Evolutionary conservation across 2,113 vertebrate genomes (phyloP), one percentile per base, ranked within the genome.

Genomic region (Colaptes auratus): DNA sequence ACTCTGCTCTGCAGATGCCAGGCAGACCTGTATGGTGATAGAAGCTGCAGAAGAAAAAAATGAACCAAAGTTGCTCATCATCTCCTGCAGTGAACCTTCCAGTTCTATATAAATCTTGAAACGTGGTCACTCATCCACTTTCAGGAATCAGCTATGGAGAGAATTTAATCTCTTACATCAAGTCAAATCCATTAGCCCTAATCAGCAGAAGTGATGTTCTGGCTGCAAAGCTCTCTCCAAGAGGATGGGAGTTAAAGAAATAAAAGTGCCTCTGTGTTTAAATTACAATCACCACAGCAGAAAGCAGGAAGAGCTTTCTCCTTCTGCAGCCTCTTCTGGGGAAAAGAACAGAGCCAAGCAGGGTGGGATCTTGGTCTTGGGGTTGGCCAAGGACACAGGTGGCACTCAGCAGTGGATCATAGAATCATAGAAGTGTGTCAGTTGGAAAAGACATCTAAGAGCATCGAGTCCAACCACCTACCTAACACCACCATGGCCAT

Each of bases 111-210:
- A 21, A 59, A 64, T 70, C 83, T 19, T 21, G 52, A 66, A 36
- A 36, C 53, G 42, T 20, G 69, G 74, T 18, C 7, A 14, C 61
- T 64, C 74, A 14, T 52, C 86, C 70, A 15, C 48, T 28, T 79
- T 69, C 89, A 93, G 89, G 78, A 92, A 75, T n/a, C 82, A 72
- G 23, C 74, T 69, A 27, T 20, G 67, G 84, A 79, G 92, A 79
- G 44, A 53, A 73, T 74, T 78, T 78, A 67, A 90, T 79, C 3
- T 15, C 83, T 90, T 73, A 74, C 35, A 16, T 67, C 69, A 71
- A 65, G 65, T 48, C 35, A 89, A 92, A 84, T 75, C 84, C 91
- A 85, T 95, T 92, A 79, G 44, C 39, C 82, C 53, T 78, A 84
- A 95, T 93, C 55, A 93, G 59, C 0, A 0, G 1, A 64, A 96